phyloP scores from a whole-genome alignment of 2,888 invertebrate species.

The Drosophila recens region DNA sequence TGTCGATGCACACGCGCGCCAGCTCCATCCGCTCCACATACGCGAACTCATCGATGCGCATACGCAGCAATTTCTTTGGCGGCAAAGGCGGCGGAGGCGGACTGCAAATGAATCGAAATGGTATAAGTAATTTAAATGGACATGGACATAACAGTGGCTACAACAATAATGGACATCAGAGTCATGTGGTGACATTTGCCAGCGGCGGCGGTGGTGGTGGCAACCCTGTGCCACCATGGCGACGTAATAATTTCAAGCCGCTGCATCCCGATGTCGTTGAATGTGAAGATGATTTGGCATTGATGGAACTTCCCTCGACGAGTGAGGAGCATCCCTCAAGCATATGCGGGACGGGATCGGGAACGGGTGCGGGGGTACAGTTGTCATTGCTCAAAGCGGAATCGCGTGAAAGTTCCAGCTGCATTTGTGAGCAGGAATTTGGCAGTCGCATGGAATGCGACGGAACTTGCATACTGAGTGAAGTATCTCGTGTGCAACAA shows the following conservation, averaged over 20 bases:
- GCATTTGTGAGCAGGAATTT: slow-evolving; percentile 80
- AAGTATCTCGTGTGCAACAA: slow-evolving; percentile 75
- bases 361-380: slow-evolving; percentile 36
- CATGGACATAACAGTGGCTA: slow-evolving; percentile 39
- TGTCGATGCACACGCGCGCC: slow-evolving; percentile 84
- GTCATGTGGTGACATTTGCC: slow-evolving; percentile 64
- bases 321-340: slow-evolving; percentile 64
- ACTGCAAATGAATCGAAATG: slow-evolving; percentile 42
- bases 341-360: slow-evolving; percentile 1
- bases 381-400: slow-evolving; percentile 55
- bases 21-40: slow-evolving; percentile 84
- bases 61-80: slow-evolving; percentile 79
- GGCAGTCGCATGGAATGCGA: slow-evolving; percentile 79
- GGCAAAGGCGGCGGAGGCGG: slow-evolving; percentile 22
- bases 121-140: slow-evolving; percentile 22
- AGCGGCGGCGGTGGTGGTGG: neutral
- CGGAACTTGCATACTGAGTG: slow-evolving; percentile 80
- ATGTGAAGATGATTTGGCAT: slow-evolving; percentile 72
- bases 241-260: slow-evolving; percentile 81
- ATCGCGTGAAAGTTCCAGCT: slow-evolving; percentile 62
- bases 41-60: slow-evolving; percentile 82
- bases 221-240: slow-evolving; percentile 70
- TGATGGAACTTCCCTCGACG: slow-evolving; percentile 65
- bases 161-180: slow-evolving; percentile 67
- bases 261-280: slow-evolving; percentile 82